Conservation (phyloP, 2,888 invertebrate genomes). For the Archips crataeganus region DNA sequence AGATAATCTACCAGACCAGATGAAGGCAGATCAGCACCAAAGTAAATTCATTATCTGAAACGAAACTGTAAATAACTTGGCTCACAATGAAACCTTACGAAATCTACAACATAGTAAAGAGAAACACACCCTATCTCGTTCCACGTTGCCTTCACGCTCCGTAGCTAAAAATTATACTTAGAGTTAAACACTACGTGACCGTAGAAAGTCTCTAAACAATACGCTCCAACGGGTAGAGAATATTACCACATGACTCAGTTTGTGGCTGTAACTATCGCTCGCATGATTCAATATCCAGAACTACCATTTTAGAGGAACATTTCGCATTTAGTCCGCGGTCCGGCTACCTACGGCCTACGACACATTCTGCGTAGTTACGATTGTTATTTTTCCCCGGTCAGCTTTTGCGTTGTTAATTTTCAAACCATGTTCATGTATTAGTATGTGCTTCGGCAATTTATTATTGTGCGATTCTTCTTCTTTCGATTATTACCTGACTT, state of each 20-base stretch:
- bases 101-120: conserved; percentile 27
- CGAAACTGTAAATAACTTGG: conserved; percentile 16
- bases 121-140: conserved; percentile 42
- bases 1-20: background rate
- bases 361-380: conserved; percentile 31
- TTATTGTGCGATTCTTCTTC: conserved; percentile 3
- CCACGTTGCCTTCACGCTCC: conserved; percentile 16
- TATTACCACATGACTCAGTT: conserved; percentile 58
- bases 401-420: conserved; percentile 23
- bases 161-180: conserved; percentile 36
- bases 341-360: conserved; percentile 4
- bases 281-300: conserved; percentile 46
- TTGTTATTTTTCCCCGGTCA: background rate
- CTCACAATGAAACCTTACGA: conserved; percentile 27
- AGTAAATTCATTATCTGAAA: conserved; percentile 18
- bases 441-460: background rate
- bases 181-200: conserved; percentile 52
- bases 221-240: conserved; percentile 47
- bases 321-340: conserved; percentile 24
- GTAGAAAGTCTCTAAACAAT: conserved; percentile 59
- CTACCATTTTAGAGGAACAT: conserved; percentile 56
- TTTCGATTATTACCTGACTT: conserved; percentile 9
- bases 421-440: background rate
- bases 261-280: conserved; percentile 47
- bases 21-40: conserved; percentile 4